Percentiles rank a stretch among this genome's conserved stretches.
Evolutionary conservation across 2,797 vertebrate species (phyloP).

Genomic region (Poecilia gillii): DNA sequence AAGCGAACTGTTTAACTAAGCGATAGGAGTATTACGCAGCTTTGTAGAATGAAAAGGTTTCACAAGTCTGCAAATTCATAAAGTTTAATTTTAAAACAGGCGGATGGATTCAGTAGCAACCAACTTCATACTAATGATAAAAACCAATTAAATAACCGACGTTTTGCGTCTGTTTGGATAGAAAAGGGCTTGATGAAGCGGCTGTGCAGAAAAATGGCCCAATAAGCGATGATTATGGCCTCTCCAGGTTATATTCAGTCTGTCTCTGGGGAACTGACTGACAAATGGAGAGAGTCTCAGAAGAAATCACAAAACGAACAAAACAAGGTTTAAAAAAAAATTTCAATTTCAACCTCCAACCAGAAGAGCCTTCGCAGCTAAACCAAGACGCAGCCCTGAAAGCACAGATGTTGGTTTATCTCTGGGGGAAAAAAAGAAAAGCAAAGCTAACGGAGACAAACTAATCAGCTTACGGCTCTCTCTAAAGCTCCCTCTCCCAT

Average conservation of each 20-base stretch:
- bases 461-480: constrained; percentile 62
- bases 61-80: background rate
- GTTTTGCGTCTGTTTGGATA: constrained; percentile 15
- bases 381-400: constrained; percentile 35
- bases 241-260: constrained; percentile 35
- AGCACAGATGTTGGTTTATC: constrained; percentile 34
- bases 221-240: constrained; percentile 56
- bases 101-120: background rate
- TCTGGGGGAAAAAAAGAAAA: constrained; percentile 22
- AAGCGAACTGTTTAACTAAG: background rate
- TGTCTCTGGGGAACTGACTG: constrained; percentile 51
- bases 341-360: constrained; percentile 47
- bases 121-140: background rate
- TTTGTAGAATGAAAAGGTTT: background rate
- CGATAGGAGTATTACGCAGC: background rate
- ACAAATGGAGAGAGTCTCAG: constrained; percentile 37
- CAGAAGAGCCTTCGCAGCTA: constrained; percentile 44
- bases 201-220: constrained; percentile 30
- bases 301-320: constrained; percentile 53
- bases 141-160: background rate
- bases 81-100: too few relatives aligned
- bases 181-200: constrained; percentile 15
- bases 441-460: constrained; percentile 64
- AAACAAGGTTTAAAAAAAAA: constrained; percentile 55
- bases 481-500: constrained; percentile 17